Conservation (phyloP, 2,113 vertebrate genomes). For the Paradisaea rubra region DNA sequence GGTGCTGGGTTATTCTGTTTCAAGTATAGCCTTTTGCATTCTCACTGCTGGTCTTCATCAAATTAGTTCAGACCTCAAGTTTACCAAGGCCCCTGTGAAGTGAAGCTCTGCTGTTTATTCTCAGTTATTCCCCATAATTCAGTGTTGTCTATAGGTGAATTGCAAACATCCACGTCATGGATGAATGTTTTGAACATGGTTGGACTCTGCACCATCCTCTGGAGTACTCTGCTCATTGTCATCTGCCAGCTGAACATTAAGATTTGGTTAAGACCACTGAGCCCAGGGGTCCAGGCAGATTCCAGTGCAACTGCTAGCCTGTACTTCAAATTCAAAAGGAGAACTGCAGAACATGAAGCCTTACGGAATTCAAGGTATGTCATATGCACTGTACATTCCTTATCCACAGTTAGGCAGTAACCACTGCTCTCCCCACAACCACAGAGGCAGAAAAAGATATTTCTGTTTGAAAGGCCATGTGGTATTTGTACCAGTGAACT, state of each 20-base stretch:
- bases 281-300: background rate
- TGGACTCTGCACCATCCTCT: background rate
- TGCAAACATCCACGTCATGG: background rate
- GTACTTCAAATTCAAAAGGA: background rate
- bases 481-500: background rate
- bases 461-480: background rate
- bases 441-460: background rate
- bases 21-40: background rate
- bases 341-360: background rate
- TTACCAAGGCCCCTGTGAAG: background rate
- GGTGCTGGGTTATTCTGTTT: background rate
- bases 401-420: background rate
- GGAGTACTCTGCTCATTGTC: background rate
- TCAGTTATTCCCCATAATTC: background rate
- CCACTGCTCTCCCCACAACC: background rate
- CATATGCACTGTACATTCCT: background rate
- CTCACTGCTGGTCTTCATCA: background rate
- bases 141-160: background rate
- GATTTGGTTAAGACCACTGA: background rate
- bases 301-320: background rate
- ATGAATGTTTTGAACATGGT: background rate
- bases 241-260: background rate
- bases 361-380: background rate
- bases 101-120: background rate
- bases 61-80: background rate